phyloP scores from a whole-genome alignment of 2,113 vertebrate genomes.

The Sciurus niger region DNA sequence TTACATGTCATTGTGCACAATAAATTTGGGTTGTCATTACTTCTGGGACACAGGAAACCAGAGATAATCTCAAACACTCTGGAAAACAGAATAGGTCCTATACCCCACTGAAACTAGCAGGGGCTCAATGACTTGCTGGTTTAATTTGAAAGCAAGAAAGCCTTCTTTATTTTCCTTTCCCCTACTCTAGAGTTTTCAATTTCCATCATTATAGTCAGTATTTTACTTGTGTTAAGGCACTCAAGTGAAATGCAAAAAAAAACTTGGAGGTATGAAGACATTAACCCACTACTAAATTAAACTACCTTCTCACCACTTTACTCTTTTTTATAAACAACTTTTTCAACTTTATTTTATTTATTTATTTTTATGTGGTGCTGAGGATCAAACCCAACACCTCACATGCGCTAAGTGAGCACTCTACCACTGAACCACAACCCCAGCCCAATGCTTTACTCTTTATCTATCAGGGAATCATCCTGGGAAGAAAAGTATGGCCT shows the following conservation, averaged over 20 bases:
- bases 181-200: slow-evolving; percentile 58
- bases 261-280: slow-evolving; percentile 20
- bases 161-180: not conserved
- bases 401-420: too few relatives aligned
- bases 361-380: too few relatives aligned
- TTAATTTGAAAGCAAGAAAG: slow-evolving; percentile 50
- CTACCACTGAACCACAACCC: too few relatives aligned
- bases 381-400: too few relatives aligned
- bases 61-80: slow-evolving; percentile 24
- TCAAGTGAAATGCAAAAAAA: slow-evolving; percentile 62
- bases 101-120: slow-evolving; percentile 35
- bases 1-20: slow-evolving; percentile 12
- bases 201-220: not conserved
- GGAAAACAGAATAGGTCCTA: not conserved
- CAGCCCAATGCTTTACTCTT: not conserved
- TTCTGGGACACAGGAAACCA: slow-evolving; percentile 35
- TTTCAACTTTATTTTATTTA: too few relatives aligned
- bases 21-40: slow-evolving; percentile 10
- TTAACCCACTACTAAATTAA: slow-evolving; percentile 59
- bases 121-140: slow-evolving; percentile 22
- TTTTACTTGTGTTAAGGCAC: slow-evolving; percentile 22
- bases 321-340: not conserved
- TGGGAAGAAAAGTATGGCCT: not conserved
- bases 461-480: not conserved
- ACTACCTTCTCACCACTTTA: slow-evolving; percentile 39